phyloP scores from a whole-genome alignment of 2,113 vertebrate genomes.

The Eolophus roseicapilla region DNA sequence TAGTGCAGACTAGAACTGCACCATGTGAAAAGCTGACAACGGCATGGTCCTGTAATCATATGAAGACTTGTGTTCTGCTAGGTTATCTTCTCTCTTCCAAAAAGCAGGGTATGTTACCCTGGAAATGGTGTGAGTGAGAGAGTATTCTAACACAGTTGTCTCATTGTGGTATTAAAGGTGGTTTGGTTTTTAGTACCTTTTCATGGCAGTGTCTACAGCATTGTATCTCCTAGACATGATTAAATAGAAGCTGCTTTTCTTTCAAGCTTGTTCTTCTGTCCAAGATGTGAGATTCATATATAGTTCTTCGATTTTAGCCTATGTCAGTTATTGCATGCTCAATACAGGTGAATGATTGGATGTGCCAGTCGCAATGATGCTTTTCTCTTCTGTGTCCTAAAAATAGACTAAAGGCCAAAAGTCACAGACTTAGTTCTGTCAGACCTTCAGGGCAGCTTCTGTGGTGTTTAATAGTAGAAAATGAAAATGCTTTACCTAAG shows the following conservation, averaged over 20 bases:
- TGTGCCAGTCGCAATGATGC: not conserved
- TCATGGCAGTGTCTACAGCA: not conserved
- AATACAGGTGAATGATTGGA: not conserved
- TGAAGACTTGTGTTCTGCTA: not conserved
- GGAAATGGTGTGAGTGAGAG: not conserved
- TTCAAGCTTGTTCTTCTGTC: not conserved
- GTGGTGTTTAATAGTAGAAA: not conserved
- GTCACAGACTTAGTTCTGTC: not conserved
- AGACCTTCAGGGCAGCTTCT: not conserved
- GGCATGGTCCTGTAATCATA: not conserved
- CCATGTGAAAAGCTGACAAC: not conserved
- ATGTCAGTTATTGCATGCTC: not conserved
- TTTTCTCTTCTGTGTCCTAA: not conserved
- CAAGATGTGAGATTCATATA: not conserved
- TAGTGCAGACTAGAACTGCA: not conserved
- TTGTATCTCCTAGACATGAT: not conserved
- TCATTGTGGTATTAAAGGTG: not conserved
- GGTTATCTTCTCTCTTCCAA: not conserved
- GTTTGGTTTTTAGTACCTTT: not conserved
- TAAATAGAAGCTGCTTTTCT: not conserved
- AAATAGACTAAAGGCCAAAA: not conserved
- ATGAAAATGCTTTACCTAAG: not conserved
- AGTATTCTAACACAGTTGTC: not conserved
- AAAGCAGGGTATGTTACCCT: not conserved
- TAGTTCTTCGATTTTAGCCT: not conserved